phyloP scores from a whole-genome alignment of 2,113 vertebrate species.

The Corythoichthys intestinalis region DNA sequence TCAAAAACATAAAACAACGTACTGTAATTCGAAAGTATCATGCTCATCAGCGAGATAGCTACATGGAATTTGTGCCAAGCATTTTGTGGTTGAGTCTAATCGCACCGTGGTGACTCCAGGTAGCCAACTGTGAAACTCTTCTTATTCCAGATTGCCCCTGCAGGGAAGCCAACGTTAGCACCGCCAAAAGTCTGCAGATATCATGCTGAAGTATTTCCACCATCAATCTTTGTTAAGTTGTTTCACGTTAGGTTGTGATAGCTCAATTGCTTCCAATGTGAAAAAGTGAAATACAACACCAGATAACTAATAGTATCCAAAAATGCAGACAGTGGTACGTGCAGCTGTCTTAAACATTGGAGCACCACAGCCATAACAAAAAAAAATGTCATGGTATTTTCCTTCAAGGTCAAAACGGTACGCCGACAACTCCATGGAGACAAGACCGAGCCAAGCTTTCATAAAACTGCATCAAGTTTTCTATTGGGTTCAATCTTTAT shows the following conservation, averaged over 20 bases:
- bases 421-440: slow-evolving; percentile 3
- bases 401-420: slow-evolving; percentile 1
- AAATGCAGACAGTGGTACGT: slow-evolving; percentile 3
- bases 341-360: slow-evolving; percentile 13
- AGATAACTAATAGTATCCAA: slow-evolving; percentile 4
- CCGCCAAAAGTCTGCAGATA: slow-evolving; percentile 8
- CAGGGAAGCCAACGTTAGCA: neutral
- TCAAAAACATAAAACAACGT: neutral
- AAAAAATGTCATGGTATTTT: slow-evolving; percentile 5
- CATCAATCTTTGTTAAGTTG: slow-evolving; percentile 8
- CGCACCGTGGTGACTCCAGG: neutral
- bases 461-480: neutral
- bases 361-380: slow-evolving; percentile 3
- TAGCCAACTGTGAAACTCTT: slow-evolving; percentile 1
- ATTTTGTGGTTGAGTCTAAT: neutral
- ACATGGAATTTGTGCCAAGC: neutral
- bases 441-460: slow-evolving; percentile 1
- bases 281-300: neutral
- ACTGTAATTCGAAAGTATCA: neutral
- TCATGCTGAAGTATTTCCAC: slow-evolving; percentile 3
- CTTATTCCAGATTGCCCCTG: neutral
- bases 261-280: neutral
- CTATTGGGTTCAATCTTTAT: neutral
- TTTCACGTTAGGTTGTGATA: neutral
- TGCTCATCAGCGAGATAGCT: slow-evolving; percentile 16